These are phyloP conservation scores for Ellobium chinense DNA, from an alignment of 2,888 invertebrate genomes.

Conservation along the genomic window DNA sequence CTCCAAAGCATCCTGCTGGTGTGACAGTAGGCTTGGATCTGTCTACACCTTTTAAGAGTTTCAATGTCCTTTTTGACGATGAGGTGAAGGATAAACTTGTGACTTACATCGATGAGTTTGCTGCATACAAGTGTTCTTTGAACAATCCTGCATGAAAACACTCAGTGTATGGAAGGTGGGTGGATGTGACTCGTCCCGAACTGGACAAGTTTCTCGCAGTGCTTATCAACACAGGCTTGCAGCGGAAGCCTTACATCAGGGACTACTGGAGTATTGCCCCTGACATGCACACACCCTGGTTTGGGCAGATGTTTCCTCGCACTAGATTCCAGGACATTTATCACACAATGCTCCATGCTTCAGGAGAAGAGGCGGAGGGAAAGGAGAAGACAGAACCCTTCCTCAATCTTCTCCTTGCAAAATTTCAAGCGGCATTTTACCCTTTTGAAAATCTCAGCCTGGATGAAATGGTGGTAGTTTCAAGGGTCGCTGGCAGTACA, in stretches of 20 bases:
- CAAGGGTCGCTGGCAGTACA: slow-evolving; percentile 18
- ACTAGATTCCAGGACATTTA: background rate
- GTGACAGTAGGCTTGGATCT: background rate
- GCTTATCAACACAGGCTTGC: background rate
- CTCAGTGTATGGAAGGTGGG: background rate
- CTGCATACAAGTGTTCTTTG: background rate
- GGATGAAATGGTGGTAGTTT: slow-evolving; percentile 27
- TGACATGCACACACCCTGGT: slow-evolving; percentile 1
- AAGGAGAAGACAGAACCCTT: slow-evolving; percentile 24
- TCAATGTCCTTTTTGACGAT: slow-evolving; percentile 16
- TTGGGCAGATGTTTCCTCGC: background rate
- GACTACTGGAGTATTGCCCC: background rate
- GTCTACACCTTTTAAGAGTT: background rate
- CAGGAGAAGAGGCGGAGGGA: background rate
- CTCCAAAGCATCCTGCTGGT: background rate
- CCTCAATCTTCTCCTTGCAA: background rate
- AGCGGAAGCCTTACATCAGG: background rate
- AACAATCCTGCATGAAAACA: background rate
- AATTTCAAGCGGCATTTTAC: slow-evolving; percentile 4
- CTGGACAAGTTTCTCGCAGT: slow-evolving; percentile 10
- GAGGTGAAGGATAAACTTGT: background rate
- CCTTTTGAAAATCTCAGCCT: slow-evolving; percentile 10
- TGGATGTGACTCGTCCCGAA: background rate
- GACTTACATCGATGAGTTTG: background rate
- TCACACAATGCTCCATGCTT: slow-evolving; percentile 14